Evolutionary conservation across 2,888 invertebrate genomes (phyloP).

Genomic region (Calliscelio sp.): DNA sequence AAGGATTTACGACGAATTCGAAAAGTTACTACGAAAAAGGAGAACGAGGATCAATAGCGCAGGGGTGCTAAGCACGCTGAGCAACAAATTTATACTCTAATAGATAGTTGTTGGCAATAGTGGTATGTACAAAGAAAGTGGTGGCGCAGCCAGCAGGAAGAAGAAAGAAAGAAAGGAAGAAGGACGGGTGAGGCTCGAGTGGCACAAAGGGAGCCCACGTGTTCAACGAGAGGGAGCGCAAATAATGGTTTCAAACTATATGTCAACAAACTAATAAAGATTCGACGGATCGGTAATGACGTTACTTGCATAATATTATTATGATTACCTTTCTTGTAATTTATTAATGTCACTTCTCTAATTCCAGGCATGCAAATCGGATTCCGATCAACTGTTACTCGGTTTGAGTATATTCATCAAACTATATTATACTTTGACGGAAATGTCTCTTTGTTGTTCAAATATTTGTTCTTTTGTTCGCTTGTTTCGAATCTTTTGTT

Average conservation of each 20-base stretch:
- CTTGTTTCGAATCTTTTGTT: too few species aligned
- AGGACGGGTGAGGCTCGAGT: constrained; percentile 36
- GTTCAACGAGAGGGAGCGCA: constrained; percentile 43
- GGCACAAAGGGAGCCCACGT: constrained; percentile 39
- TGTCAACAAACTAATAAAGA: constrained; percentile 63
- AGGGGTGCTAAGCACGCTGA: constrained; percentile 22
- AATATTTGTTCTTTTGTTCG: too few species aligned
- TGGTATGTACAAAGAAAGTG: constrained; percentile 39
- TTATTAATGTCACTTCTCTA: constrained; percentile 41
- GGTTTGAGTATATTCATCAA: not conserved
- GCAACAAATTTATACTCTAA: constrained; percentile 58
- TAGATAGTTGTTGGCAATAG: constrained; percentile 55
- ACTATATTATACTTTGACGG: too few species aligned
- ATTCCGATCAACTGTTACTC: constrained; percentile 1
- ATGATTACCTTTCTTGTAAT: constrained; percentile 42
- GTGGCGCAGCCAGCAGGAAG: not conserved
- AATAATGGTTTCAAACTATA: constrained; percentile 54
- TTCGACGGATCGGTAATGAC: constrained; percentile 42
- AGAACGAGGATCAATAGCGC: constrained; percentile 35
- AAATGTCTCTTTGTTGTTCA: too few species aligned
- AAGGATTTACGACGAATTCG: constrained; percentile 21
- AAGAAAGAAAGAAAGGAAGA: constrained; percentile 48
- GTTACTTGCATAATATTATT: constrained; percentile 47
- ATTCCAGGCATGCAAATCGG: constrained; percentile 26
- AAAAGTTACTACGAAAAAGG: constrained; percentile 21